Evolutionary conservation across 2,113 vertebrate species (phyloP), one percentile per base, ranked within the genome.

Genomic region (Nansenia antarctica): DNA sequence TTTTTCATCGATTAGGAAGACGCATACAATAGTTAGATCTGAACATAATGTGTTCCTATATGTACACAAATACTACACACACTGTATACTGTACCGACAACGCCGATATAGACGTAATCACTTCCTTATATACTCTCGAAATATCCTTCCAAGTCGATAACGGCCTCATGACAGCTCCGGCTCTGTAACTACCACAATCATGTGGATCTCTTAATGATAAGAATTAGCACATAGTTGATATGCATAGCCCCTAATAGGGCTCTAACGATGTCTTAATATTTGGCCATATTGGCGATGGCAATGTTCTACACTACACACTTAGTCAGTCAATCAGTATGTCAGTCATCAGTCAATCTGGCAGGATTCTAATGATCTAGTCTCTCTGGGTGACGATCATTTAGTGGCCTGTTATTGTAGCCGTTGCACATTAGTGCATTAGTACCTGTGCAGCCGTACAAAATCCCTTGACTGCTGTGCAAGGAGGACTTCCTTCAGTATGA

Each of bases 1-100:
- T 34, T 68, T 61, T 65, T 78, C 63, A 67, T 62, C 39, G 32
- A 42, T 62, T 58, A 32, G 65, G 74, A 73, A 65, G 66, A 52
- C 9, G 24, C 14, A 31, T 18, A n/a, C 27, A n/a, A 15, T 14
- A 31, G 27, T 26, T 58, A 58, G 3, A 27, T 8, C 54, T 31
- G 54, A 12, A n/a, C 35, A 53, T 6, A 53, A 27, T 45, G 7
- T 31, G 9, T 20, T 49, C 29, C n/a, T 8, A 30, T 29, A 18
- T 45, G 42, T 45, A 45, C 42, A 45, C 14, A 5, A 15, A 45
- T 45, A 18, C 42, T 45, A 3, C 4, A 15, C 27, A 15, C 27
- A 58, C 26, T n/a, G 18, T 49, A 7, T 8, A 49, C 5, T 49
- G 45, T 49, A 20, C n/a, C n/a, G 45, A 22, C 7, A 20, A n/a